Evolutionary conservation across 2,797 vertebrate genomes (phyloP).

Genomic region (Coreius guichenoti): DNA sequence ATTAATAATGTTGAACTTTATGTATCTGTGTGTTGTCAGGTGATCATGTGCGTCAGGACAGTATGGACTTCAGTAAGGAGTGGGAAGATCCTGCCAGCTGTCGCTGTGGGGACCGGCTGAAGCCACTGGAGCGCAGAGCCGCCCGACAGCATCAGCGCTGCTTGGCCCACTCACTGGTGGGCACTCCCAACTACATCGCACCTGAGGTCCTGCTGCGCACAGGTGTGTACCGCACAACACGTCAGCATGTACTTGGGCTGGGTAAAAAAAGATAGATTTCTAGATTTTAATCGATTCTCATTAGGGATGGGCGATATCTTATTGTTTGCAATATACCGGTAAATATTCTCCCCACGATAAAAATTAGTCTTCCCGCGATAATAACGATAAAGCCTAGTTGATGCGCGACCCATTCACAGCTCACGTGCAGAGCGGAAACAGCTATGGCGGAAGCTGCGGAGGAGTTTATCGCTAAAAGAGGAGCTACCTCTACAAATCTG

Average conservation of each 20-base stretch:
- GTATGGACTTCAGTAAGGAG: conserved; percentile 99
- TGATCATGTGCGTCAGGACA: conserved; percentile 95
- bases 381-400: no score
- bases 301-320: no score
- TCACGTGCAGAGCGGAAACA: no score
- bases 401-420: no score
- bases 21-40: conserved; percentile 72
- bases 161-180: conserved; percentile 94
- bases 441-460: no score
- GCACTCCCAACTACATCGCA: conserved; percentile 97
- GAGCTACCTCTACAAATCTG: no score
- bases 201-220: conserved; percentile 94
- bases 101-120: conserved; percentile 91
- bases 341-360: no score
- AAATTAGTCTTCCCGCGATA: no score
- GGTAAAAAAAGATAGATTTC: background rate
- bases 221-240: conserved; percentile 74
- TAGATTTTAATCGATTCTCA: background rate
- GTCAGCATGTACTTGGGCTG: background rate
- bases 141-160: conserved; percentile 96
- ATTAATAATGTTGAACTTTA: background rate
- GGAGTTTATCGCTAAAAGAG: no score
- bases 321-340: no score
- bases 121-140: conserved; percentile 92
- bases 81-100: conserved; percentile 93